Evolutionary conservation across 2,888 invertebrate genomes (phyloP).

Genomic region (Pandemis cinnamomeana): DNA sequence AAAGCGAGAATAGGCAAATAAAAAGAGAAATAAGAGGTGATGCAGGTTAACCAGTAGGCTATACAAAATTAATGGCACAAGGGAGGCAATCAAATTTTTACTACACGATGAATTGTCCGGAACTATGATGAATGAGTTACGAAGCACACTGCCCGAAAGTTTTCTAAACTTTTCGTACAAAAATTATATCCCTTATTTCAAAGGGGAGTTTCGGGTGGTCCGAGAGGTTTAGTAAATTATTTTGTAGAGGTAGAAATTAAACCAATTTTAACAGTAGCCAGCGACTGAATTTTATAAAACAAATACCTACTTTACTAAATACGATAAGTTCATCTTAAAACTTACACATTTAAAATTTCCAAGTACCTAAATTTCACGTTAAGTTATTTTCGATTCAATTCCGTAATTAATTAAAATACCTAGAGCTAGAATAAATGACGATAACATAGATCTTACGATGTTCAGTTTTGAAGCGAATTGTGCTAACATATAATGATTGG

Average conservation of each 20-base stretch:
- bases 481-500: slow-evolving; percentile 70
- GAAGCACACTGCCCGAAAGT: slow-evolving; percentile 71
- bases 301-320: slow-evolving; percentile 73
- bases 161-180: slow-evolving; percentile 58
- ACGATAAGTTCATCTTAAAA: slow-evolving; percentile 73
- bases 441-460: slow-evolving; percentile 70
- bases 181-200: slow-evolving; percentile 53
- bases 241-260: slow-evolving; percentile 78
- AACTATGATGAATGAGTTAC: slow-evolving; percentile 57
- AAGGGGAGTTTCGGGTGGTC: slow-evolving; percentile 66
- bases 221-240: slow-evolving; percentile 73
- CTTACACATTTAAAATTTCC: slow-evolving; percentile 64
- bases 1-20: slow-evolving; percentile 48
- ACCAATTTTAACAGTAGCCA: slow-evolving; percentile 78
- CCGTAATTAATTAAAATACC: slow-evolving; percentile 60
- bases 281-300: slow-evolving; percentile 82
- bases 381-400: slow-evolving; percentile 63
- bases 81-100: slow-evolving; percentile 75
- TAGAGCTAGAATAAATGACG: slow-evolving; percentile 69
- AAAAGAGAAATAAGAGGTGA: slow-evolving; percentile 49
- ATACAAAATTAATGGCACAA: slow-evolving; percentile 77
- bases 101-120: slow-evolving; percentile 57
- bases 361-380: slow-evolving; percentile 55
- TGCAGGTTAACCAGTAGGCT: slow-evolving; percentile 74
- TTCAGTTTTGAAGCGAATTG: slow-evolving; percentile 64